phyloP scores from a whole-genome alignment of 2,113 vertebrate species.

The Oreotrochilus melanogaster region DNA sequence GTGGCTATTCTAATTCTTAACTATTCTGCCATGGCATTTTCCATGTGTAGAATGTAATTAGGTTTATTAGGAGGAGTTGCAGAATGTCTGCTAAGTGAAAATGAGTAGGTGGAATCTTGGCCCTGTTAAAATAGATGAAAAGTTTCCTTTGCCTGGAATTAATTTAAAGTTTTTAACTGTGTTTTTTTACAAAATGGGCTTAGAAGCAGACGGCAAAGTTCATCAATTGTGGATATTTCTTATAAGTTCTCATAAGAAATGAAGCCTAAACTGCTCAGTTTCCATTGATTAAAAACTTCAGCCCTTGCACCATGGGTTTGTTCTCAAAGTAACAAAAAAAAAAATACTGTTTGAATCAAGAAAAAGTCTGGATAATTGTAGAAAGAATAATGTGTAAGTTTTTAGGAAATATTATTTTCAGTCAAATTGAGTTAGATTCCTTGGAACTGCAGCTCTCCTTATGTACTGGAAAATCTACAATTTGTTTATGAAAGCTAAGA shows the following conservation, averaged over 20 bases:
- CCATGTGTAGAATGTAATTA: background rate
- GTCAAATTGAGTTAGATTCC: background rate
- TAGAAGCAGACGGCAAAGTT: background rate
- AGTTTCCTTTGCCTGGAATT: background rate
- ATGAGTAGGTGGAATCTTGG: background rate
- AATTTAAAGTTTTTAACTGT: background rate
- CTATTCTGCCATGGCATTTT: background rate
- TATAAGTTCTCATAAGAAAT: background rate
- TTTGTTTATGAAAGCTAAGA: slow-evolving; percentile 1
- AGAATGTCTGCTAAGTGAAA: background rate
- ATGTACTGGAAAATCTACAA: background rate
- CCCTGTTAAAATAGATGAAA: background rate
- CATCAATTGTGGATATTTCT: background rate
- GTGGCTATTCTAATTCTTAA: background rate
- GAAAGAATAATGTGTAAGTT: background rate
- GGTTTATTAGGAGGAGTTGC: background rate
- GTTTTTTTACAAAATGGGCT: background rate
- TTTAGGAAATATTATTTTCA: background rate
- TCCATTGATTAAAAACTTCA: background rate
- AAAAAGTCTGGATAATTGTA: background rate
- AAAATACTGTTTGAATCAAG: background rate
- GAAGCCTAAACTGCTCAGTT: background rate
- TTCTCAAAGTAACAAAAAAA: background rate
- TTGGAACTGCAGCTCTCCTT: background rate
- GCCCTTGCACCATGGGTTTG: accelerated